Conservation (phyloP, 92 coral and sea anemone genomes). For the Paragorgia papillata region DNA sequence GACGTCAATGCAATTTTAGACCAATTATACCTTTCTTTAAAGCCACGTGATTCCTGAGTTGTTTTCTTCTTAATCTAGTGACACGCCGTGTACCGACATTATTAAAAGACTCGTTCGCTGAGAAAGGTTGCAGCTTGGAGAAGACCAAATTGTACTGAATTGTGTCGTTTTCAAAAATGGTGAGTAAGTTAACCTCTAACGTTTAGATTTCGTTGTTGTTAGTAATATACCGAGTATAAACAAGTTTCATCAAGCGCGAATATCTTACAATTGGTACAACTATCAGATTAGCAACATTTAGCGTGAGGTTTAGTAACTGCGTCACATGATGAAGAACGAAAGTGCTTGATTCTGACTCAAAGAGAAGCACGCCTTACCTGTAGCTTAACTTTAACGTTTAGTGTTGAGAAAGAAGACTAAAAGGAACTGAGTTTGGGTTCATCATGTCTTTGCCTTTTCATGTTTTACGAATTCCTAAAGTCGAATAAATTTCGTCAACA, state of each 20-base stretch:
- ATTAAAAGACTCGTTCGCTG: no score
- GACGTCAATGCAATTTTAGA: slow-evolving; percentile 32
- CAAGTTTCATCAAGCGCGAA: no score
- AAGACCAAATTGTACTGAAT: no score
- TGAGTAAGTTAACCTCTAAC: background rate
- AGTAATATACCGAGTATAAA: no score
- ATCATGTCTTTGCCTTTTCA: no score
- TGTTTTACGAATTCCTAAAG: no score
- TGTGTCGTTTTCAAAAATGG: slow-evolving; percentile 5
- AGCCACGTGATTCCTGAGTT: slow-evolving; percentile 7
- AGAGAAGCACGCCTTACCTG: background rate
- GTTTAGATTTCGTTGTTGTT: background rate
- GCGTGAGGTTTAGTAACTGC: slow-evolving; percentile 5
- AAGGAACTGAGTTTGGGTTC: background rate
- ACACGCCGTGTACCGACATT: no score
- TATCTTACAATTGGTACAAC: no score
- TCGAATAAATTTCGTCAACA: no score
- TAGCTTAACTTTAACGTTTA: background rate
- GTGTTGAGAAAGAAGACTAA: background rate
- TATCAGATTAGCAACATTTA: no score
- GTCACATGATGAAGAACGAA: background rate
- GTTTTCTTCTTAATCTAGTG: background rate
- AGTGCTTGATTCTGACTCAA: slow-evolving; percentile 2
- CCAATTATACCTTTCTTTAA: slow-evolving; percentile 2
- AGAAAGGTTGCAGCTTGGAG: no score